Evolutionary conservation across 30 jellyfish, hydroid and myxozoan genomes (phyloP), one percentile per base, ranked within the genome.

Genomic region (Hydractinia symbiolongicarpus): DNA sequence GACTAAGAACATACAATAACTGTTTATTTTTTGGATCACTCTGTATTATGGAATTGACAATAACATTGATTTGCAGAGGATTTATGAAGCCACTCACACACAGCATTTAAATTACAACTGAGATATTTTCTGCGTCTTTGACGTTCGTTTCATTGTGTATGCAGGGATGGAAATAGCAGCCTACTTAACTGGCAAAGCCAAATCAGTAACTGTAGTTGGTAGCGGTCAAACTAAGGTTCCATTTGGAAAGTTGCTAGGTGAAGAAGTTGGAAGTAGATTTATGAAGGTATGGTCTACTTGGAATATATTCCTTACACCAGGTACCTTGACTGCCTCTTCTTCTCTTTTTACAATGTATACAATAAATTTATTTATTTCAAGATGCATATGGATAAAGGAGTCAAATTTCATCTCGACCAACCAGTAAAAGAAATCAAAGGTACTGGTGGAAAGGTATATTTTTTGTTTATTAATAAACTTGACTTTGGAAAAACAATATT

Each of bases 121-220:
- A 30, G 44, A 30, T 30, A 30, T 30, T 30, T 30, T 30, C 44
- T 30, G 44, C 44, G 44, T 30, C 44, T 30, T 30, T 30, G 2
- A 6, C 40, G 19, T 64, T 13, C 74, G 7, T 64, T 64, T 64
- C 74, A 6, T 64, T 71, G 40, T 71, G 44, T 71, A 6, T 58
- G 5, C 44, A 83, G 91, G 89, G 4, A 74, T 83, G 90, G 91
- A 83, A 72, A 15, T 83, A 7, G 91, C 91, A 5, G 53, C 88
- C 15, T 83, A 83, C 58, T 72, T 83, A 40, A 19, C 50, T 73
- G 71, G 69, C 20, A 83, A 83, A 76, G 89, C 89, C n/a, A 66
- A 53, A 10, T 83, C 91, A n/a, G 89, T 83, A 1, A 6, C 91
- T 4, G 90, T 83, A 19, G 66, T 83, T 74, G 91, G 90, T 56